A percentile compares a stretch with the other conserved stretches of the same genome.
phyloP scores from a whole-genome alignment of 2,113 vertebrate genomes.

The Sus scrofa region T2T-Sscrofa CM000824.6:146266001-146266500 shows the following conservation, averaged over 20 bases:
- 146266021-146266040: slow-evolving; percentile 91
- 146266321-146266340: background rate
- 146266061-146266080: background rate
- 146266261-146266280: slow-evolving; percentile 56
- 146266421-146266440: background rate
- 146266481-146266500: slow-evolving; percentile 40
- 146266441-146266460: background rate
- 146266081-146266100: slow-evolving; percentile 48
- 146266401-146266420: slow-evolving; percentile 4
- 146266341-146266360: background rate
- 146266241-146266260: slow-evolving; percentile 97
- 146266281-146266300: background rate
- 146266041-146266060: slow-evolving; percentile 87
- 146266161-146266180: slow-evolving; percentile 85
- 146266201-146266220: slow-evolving; percentile 94
- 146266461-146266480: background rate
- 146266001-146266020: slow-evolving; percentile 12
- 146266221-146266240: slow-evolving; percentile 98
- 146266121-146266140: slow-evolving; percentile 64
- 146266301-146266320: background rate
- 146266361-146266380: background rate
- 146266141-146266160: background rate
- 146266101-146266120: slow-evolving; percentile 2
- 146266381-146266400: background rate
- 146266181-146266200: slow-evolving; percentile 88